These are phyloP conservation scores for Trichopria drosophilae DNA, from an alignment of 2,888 invertebrate species.

Conservation along the genomic window DNA sequence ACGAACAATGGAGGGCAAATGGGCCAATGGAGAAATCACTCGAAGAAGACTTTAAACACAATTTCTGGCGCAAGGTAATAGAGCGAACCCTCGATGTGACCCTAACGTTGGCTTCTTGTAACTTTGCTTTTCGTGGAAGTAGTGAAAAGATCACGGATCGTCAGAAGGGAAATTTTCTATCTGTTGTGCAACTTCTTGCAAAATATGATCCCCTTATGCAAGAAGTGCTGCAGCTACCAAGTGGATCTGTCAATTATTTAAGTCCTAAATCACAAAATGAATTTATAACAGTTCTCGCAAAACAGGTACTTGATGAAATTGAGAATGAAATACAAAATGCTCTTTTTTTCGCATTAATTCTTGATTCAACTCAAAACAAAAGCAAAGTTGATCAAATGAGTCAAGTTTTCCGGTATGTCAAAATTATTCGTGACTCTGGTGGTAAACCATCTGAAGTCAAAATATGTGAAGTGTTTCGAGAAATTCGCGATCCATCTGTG, in stretches of 20 bases:
- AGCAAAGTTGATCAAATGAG: constrained; percentile 12
- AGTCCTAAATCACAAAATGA: constrained; percentile 12
- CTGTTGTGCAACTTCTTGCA: constrained; percentile 33
- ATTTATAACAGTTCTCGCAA: background rate
- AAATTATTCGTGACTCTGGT: background rate
- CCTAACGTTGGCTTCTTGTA: constrained; percentile 30
- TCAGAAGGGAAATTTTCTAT: constrained; percentile 36
- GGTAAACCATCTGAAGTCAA: background rate
- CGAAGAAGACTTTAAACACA: constrained; percentile 25
- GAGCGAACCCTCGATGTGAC: constrained; percentile 32
- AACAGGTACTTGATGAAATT: background rate
- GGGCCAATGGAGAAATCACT: constrained; percentile 27
- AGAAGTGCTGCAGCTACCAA: constrained; percentile 21
- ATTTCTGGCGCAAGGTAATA: constrained; percentile 34
- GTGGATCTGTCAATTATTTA: constrained; percentile 6
- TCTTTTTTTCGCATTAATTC: constrained; percentile 1
- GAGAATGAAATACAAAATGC: constrained; percentile 3
- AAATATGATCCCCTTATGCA: constrained; percentile 33
- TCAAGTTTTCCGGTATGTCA: constrained; percentile 11
- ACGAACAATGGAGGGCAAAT: constrained; percentile 22
- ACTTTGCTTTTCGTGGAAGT: constrained; percentile 35
- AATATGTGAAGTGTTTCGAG: constrained; percentile 3
- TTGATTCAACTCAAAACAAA: constrained; percentile 12
- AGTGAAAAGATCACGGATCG: constrained; percentile 16
- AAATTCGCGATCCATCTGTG: background rate